phyloP scores from a whole-genome alignment of 1,140 invertebrate species.

The Magallana ariakensis region DNA sequence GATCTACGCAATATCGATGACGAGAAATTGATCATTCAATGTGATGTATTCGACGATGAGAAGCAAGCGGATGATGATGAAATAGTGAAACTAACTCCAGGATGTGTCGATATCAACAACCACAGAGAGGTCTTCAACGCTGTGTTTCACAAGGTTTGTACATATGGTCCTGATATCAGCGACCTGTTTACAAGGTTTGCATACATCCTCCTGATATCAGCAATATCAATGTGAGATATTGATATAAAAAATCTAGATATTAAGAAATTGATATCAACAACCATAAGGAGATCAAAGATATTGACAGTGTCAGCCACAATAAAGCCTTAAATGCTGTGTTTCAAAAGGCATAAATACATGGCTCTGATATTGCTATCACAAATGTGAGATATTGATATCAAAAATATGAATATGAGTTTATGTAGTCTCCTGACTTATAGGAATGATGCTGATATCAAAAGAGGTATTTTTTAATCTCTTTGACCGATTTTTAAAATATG shows the following conservation, averaged over 20 bases:
- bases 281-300: conserved; percentile 70
- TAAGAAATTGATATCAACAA: too few species aligned
- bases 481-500: too few species aligned
- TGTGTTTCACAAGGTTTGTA: conserved; percentile 90
- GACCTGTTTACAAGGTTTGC: too few species aligned
- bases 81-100: conserved; percentile 81
- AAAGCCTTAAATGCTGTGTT: conserved; percentile 96
- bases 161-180: neutral
- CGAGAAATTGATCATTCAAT: conserved; percentile 77
- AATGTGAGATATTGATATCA: too few species aligned
- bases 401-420: too few species aligned
- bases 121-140: conserved; percentile 96
- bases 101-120: conserved; percentile 89
- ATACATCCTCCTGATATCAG: too few species aligned
- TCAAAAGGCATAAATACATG: conserved; percentile 85
- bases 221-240: too few species aligned
- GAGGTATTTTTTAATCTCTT: too few species aligned
- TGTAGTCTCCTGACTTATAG: too few species aligned
- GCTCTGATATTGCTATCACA: too few species aligned
- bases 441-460: too few species aligned
- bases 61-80: conserved; percentile 83
- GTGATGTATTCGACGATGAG: conserved; percentile 77
- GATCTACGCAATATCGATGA: conserved; percentile 82
- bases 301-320: conserved; percentile 92
- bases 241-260: too few species aligned